Evolutionary conservation across 2,888 invertebrate genomes (phyloP), one percentile per base, ranked within the genome.

Genomic region (Parasteatoda lunata): DNA sequence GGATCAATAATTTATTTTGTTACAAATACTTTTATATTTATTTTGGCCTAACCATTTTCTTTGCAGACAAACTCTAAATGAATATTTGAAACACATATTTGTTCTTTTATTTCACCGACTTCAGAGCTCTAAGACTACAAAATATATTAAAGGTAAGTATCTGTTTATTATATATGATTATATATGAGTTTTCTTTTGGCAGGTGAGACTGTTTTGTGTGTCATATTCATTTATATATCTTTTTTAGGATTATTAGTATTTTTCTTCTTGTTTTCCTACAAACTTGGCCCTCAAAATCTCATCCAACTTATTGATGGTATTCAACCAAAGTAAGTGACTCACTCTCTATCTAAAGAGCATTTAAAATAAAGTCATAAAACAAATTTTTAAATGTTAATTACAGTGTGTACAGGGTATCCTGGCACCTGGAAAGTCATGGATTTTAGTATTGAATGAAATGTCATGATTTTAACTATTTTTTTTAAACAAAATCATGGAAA

Each of bases 111-210:
- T 99, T 93, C 97, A 97, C 93, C 94, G 99, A 80, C 93, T 99
- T 52, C 96, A 97, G 3, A 95, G 96, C 0, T 96, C 97, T 0
- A 99, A 98, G 93, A 99, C 99, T 0, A 96, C 97, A 0, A 99
- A 99, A 93, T 99, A 96, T 92, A 95, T 98, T 66, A 96, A 96
- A 91, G 95, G 92, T 91, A 91, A 90, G 91, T 90, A 11, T 64
- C 47, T 65, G 5, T 70, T 13, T 48, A 13, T 70, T 49, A 3
- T 70, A 0, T 48, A 49, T 70, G 9, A 13, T 70, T 49, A 3
- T 70, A 0, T 48, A 49, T 70, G 9, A 9, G 9, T 48, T n/a
- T 48, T 64, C 30, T 47, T 66, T 65, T 5, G 13, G 30, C 30
- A 30, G 30, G 2, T 30, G 30, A 1, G 30, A 30, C 30, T 30